Percentiles rank a stretch among this genome's conserved stretches.
Conservation (phyloP, 2,888 invertebrate species). For the Diadegma fenestrale region DNA sequence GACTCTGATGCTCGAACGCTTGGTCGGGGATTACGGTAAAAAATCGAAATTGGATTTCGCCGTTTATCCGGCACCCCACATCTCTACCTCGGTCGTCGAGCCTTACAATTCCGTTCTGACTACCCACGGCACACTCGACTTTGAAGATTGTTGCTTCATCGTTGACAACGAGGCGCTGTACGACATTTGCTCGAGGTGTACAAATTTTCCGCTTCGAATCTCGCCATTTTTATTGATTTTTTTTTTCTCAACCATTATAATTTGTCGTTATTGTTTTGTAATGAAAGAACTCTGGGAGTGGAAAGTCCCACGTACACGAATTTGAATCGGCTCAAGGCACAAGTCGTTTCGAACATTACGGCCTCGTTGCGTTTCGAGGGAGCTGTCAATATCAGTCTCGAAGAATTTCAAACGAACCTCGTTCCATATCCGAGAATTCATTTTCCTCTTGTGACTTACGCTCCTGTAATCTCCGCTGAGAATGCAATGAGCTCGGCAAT, state of each 20-base stretch:
- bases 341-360: constrained; percentile 90
- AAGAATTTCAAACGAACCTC: constrained; percentile 92
- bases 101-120: constrained; percentile 91
- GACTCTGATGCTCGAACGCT: constrained; percentile 88
- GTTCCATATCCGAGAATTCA: constrained; percentile 96
- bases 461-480: constrained; percentile 88
- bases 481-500: constrained; percentile 88
- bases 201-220: not conserved
- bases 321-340: constrained; percentile 92
- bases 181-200: constrained; percentile 89
- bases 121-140: constrained; percentile 89
- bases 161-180: constrained; percentile 92
- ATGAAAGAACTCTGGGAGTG: constrained; percentile 88
- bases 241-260: too few relatives aligned
- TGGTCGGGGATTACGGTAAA: constrained; percentile 89
- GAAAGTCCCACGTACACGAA: constrained; percentile 94
- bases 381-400: constrained; percentile 88
- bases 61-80: constrained; percentile 94
- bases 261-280: too few relatives aligned
- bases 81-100: constrained; percentile 91
- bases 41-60: constrained; percentile 89
- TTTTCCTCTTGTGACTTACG: constrained; percentile 92
- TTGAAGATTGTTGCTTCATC: constrained; percentile 90
- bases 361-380: constrained; percentile 90
- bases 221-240: not conserved